A percentile compares a stretch with the other conserved stretches of the same genome.
phyloP scores from a whole-genome alignment of 2,888 invertebrate genomes.

The Eudasyphora cyanicolor region DNA sequence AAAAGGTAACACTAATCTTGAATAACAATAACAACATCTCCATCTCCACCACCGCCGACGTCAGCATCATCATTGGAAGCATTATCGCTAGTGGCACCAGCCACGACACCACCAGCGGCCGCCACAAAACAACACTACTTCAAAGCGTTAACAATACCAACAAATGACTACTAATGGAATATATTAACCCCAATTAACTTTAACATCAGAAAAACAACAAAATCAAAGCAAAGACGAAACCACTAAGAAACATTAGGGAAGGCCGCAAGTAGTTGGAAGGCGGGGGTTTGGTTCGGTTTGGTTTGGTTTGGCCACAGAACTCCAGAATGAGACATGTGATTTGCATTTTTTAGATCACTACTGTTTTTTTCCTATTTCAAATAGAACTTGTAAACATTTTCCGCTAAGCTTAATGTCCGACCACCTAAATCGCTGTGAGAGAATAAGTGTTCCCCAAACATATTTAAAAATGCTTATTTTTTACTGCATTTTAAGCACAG shows the following conservation, averaged over 20 bases:
- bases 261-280: too few relatives aligned
- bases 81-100: conserved; percentile 25
- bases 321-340: background rate
- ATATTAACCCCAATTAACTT: conserved; percentile 64
- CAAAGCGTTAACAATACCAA: conserved; percentile 20
- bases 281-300: too few relatives aligned
- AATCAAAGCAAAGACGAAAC: conserved; percentile 28
- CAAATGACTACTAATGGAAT: conserved; percentile 55
- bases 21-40: background rate
- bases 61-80: background rate
- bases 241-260: background rate
- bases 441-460: background rate
- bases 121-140: background rate
- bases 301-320: background rate
- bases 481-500: background rate
- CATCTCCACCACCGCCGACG: too few relatives aligned
- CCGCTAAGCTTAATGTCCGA: background rate
- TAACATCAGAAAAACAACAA: conserved; percentile 35
- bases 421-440: background rate
- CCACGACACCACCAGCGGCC: background rate
- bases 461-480: background rate
- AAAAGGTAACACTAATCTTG: background rate
- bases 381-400: background rate
- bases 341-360: conserved; percentile 25
- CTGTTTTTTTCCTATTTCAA: background rate